Evolutionary conservation across 2,113 vertebrate species (phyloP), one percentile per base, ranked within the genome.

Genomic region (Heloderma charlesbogerti): DNA sequence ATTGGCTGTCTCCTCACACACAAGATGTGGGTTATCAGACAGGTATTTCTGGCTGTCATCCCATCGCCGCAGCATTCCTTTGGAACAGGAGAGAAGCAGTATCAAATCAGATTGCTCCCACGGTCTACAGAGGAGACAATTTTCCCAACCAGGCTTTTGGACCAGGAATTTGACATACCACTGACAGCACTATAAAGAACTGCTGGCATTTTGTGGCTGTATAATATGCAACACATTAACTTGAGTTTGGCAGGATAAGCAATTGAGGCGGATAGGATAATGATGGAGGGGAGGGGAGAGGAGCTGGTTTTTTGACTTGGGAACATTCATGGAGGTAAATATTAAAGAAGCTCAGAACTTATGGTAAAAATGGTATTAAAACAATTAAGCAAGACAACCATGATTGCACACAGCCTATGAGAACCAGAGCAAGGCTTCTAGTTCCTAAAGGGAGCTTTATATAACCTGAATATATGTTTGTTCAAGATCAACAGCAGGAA

Each of bases 31-130:
- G 31, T 99, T 98, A 86, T 99, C 99, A 0, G 99, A 98, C 18
- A 99, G 97, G 92, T 98, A 99, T 79, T 99, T 99, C 97, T 99
- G 99, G 95, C 99, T 99, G 97, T 99, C 99, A 0, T 99, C 99
- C 99, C 99, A 99, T 63, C 98, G 98, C 51, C 97, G 97, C 88
- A 99, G 92, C 99, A 99, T 99, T 57, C 99, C 98, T 99, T 92
- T 0, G 27, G 10, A 90, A 86, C 8, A 84, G n/a, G 37, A 86
- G 31, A 77, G 31, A 20, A 69, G 40, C 51, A 71, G 18, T 31
- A 43, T 79, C 60, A 90, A 54, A 40, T 69, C 83, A 63, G 63
- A 78, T 78, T 75, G 29, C 67, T 48, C 71, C 20, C 31, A 43
- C 20, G 40, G 57, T 54, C 12, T 27, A 6, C 18, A 67, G 45